phyloP scores from a whole-genome alignment of 1,140 invertebrate species.

The Drosophila leontia region DNA sequence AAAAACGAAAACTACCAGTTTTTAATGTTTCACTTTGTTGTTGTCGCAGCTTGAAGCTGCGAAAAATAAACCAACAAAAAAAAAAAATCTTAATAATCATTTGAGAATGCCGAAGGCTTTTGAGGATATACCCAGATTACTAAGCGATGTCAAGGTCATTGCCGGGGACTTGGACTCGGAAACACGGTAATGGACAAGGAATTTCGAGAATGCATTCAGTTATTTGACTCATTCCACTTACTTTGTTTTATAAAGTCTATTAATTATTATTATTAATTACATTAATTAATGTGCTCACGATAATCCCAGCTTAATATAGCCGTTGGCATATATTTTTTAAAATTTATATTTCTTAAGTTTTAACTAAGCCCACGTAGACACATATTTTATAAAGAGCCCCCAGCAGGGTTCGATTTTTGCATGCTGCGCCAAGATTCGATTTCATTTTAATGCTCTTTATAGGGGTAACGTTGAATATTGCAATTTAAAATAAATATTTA shows the following conservation, averaged over 20 bases:
- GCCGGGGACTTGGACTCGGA: background rate
- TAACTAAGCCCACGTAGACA: slow-evolving; percentile 30
- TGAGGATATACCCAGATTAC: slow-evolving; percentile 36
- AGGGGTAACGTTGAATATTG: background rate
- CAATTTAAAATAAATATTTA: background rate
- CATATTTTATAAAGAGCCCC: slow-evolving; percentile 22
- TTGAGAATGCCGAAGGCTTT: slow-evolving; percentile 42
- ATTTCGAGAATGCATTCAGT: slow-evolving; percentile 25
- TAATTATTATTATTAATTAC: too few relatives aligned
- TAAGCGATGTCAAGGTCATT: slow-evolving; percentile 44
- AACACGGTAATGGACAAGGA: slow-evolving; percentile 18
- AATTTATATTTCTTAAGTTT: slow-evolving; percentile 24
- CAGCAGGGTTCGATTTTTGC: slow-evolving; percentile 26
- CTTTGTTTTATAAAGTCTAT: slow-evolving; percentile 7
- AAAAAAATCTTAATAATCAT: slow-evolving; percentile 37
- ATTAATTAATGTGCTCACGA: slow-evolving; percentile 25
- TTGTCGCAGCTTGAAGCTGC: slow-evolving; percentile 36
- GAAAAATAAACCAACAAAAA: slow-evolving; percentile 4
- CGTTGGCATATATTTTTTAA: slow-evolving; percentile 22
- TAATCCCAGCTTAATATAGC: slow-evolving; percentile 28
- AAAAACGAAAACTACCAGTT: slow-evolving; percentile 39
- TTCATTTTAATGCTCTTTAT: slow-evolving; percentile 5
- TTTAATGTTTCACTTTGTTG: slow-evolving; percentile 58
- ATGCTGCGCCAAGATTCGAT: slow-evolving; percentile 32
- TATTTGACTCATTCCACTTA: slow-evolving; percentile 10